phyloP scores from a whole-genome alignment of 92 coral and sea anemone species.

The Palythoa heliodiscus region DNA sequence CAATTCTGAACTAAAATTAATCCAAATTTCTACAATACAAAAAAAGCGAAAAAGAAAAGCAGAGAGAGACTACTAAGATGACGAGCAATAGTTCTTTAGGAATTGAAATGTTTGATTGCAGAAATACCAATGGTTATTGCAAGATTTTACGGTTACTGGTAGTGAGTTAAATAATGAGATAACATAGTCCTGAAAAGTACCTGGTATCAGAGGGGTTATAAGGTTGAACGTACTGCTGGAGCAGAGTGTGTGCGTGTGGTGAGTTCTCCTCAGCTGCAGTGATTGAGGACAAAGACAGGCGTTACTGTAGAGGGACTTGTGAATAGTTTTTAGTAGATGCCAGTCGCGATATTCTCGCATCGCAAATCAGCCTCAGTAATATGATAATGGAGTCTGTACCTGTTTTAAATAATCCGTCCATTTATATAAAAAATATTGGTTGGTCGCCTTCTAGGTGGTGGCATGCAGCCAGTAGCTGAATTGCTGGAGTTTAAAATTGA shows the following conservation, averaged over 20 bases:
- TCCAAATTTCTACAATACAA: no score
- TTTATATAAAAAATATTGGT: no score
- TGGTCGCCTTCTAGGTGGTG: no score
- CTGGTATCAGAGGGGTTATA: neutral
- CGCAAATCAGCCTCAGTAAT: constrained; percentile 48
- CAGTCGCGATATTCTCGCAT: constrained; percentile 52
- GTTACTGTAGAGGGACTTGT: constrained; percentile 41
- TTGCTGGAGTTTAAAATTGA: no score
- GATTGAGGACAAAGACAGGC: constrained; percentile 14
- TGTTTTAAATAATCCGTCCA: no score
- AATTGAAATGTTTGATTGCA: neutral
- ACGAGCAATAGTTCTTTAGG: neutral
- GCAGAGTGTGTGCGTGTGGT: neutral
- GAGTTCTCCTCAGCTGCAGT: constrained; percentile 9
- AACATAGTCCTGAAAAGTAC: constrained; percentile 11
- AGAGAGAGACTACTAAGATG: no score
- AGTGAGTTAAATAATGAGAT: neutral
- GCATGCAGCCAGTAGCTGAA: no score
- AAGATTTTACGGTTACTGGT: neutral
- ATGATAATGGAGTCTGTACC: no score
- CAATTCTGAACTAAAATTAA: neutral
- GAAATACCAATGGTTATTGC: neutral
- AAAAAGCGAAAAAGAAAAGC: no score
- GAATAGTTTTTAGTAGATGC: constrained; percentile 52
- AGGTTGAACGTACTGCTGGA: neutral